Evolutionary conservation across 64 coral and sea anemone species (phyloP), one percentile per base, ranked within the genome.

Genomic region (Exaiptasia diaphana): DNA sequence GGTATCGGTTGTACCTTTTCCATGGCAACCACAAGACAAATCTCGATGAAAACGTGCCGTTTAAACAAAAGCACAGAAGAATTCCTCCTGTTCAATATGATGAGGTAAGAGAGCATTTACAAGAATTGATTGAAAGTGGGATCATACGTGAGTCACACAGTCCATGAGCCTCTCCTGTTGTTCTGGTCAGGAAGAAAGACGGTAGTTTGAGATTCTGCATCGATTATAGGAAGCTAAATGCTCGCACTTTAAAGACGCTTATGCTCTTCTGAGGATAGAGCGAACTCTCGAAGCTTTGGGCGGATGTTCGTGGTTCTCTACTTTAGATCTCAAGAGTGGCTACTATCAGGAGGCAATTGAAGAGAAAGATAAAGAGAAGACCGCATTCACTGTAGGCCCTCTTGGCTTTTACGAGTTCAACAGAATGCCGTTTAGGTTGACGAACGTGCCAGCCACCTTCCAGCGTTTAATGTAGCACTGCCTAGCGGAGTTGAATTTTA

Each of bases 141-240:
- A 71, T 90, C 25, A 67, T 83, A 31, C 46, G 48, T 14, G 34
- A 82, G 61, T 83, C 59, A 2, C 33, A 67, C 17, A 83, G 80
- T 30, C 70, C 70, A 0, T 90, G 60, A 42, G 46, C 62, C 11
- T 78, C 49, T 1, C 36, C 72, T 22, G 72, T 83, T 2, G 71
- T 83, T 12, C 28, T 90, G 6, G 62, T 83, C 0, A 15, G 61
- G 9, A 90, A 90, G 58, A 90, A 83, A 11, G 80, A 82, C 48
- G 64, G 74, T 13, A 42, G 21, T 11, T 38, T 83, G 18, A 18
- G 71, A 25, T 43, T 77, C 25, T 83, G 72, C 39, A 71, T 90
- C 5, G 88, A 90, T 50, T 90, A 75, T 18, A 41, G 50, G 4
- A 82, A 41, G 13, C 43, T 90, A 4, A 83, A 79, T 25, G 3